Evolutionary conservation across 1,140 invertebrate species (phyloP).

Genomic region (Ruditapes philippinarum): DNA sequence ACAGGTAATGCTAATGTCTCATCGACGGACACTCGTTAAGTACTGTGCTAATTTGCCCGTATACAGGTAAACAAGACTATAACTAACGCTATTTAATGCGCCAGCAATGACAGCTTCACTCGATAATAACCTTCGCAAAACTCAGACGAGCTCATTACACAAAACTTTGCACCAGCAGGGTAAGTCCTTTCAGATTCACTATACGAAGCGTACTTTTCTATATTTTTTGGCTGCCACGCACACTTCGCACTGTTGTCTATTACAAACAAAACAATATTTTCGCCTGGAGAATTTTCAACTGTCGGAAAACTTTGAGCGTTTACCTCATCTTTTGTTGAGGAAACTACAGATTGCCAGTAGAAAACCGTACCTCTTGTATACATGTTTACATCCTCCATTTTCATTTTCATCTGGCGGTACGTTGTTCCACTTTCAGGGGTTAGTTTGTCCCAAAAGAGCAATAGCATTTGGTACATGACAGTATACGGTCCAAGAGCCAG

Average conservation of each 20-base stretch:
- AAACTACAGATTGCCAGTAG: conserved; percentile 40
- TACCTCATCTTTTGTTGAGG: not conserved
- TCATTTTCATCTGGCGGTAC: conserved; percentile 44
- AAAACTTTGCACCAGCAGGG: conserved; percentile 47
- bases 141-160: not conserved
- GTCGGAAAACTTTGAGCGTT: conserved; percentile 44
- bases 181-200: conserved; percentile 45
- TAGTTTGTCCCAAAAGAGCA: conserved; percentile 51
- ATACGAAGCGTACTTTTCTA: conserved; percentile 38
- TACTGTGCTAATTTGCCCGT: too few relatives aligned
- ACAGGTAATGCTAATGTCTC: too few relatives aligned
- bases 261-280: not conserved
- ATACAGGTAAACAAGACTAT: too few relatives aligned
- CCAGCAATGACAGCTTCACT: too few relatives aligned
- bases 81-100: too few relatives aligned
- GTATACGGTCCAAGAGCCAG: conserved; percentile 53
- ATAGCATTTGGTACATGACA: conserved; percentile 60
- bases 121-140: not conserved
- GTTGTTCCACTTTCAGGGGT: not conserved
- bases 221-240: conserved; percentile 43
- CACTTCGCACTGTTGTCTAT: conserved; percentile 31
- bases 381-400: conserved; percentile 9
- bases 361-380: conserved; percentile 42
- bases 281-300: not conserved
- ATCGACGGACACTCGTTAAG: too few relatives aligned